Base-by-base conservation (phyloP, 2,113 vertebrate genomes). In the Indri indri region DNA sequence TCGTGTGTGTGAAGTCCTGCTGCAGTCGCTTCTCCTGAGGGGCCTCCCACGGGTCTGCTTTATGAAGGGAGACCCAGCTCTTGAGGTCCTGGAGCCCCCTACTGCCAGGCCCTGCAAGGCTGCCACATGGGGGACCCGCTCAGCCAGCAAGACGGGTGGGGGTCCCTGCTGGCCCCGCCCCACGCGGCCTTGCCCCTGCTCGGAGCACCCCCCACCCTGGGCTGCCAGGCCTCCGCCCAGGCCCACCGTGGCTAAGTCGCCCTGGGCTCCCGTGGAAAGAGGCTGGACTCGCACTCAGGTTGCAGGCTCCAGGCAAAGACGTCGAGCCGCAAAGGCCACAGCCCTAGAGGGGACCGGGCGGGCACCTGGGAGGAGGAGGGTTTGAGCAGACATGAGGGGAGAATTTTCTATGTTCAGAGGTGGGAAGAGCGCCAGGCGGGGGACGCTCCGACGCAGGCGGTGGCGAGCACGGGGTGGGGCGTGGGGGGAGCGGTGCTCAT, bases 361-460 rank as follows among this genome's bases (percentile, higher is more conserved):
- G 8, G 20, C 20, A 1, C 47, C 73, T 27, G 65, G 42, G 88
- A 57, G 32, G 34, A 32, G 13, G 32, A 20, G 16, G 42, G 8
- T 14, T 22, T 45, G 22, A 63, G 82, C 3, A 0, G 30, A 10
- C 37, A 0, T 8, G 57, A 20, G 30, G 40, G n/a, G 42, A 82
- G 63, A 5, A 1, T 13, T 54, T 45, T 45, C 83, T 30, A 0
- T n/a, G 12, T 4, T 8, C 54, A 87, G 22, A 22, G 2, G 18
- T 37, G 61, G 27, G 14, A 25, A 84, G 59, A 40, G 22, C 45
- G 25, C 27, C 45, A 6, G 34, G 73, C 13, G 16, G n/a, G n/a
- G 4, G 20, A 20, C 0, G 1, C 27, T 50, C 59, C 0, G 20
- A 12, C 0, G 6, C 6, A 7, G 2, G 9, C 18, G 11, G 50